Percentiles rank a stretch among this genome's conserved stretches.
phyloP scores from a whole-genome alignment of 2,797 vertebrate genomes.

The Salarias fasciatus region DNA sequence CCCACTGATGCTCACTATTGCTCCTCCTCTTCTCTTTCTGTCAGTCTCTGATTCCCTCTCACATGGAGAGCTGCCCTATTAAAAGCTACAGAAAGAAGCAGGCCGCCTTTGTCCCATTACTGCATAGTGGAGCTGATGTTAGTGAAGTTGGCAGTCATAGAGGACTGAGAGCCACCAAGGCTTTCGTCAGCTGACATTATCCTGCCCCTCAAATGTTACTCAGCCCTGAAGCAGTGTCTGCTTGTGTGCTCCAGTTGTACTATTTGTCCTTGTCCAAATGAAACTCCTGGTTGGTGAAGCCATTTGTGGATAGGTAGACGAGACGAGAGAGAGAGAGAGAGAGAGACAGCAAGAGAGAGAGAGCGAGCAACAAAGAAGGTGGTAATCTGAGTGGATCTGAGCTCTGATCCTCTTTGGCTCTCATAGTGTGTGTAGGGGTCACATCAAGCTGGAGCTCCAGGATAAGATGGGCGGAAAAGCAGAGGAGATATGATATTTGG shows the following conservation, averaged over 20 bases:
- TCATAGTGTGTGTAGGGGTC: slow-evolving; percentile 56
- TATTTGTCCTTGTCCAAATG: slow-evolving; percentile 63
- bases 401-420: slow-evolving; percentile 75
- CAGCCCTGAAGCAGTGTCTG: slow-evolving; percentile 45
- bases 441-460: slow-evolving; percentile 50
- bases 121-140: slow-evolving; percentile 61
- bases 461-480: slow-evolving; percentile 60
- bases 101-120: slow-evolving; percentile 60
- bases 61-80: slow-evolving; percentile 49
- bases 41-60: slow-evolving; percentile 32
- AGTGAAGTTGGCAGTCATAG: slow-evolving; percentile 68
- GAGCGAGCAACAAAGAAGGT: slow-evolving; percentile 47
- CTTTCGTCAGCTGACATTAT: slow-evolving; percentile 72
- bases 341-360: slow-evolving; percentile 1
- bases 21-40: slow-evolving; percentile 36
- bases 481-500: slow-evolving; percentile 57
- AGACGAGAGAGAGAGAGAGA: background rate
- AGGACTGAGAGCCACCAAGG: slow-evolving; percentile 70
- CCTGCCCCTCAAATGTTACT: slow-evolving; percentile 62
- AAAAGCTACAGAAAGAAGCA: slow-evolving; percentile 61
- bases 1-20: slow-evolving; percentile 32
- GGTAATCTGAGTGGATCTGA: slow-evolving; percentile 75
- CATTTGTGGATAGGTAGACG: slow-evolving; percentile 36
- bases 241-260: slow-evolving; percentile 15
- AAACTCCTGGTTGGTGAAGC: slow-evolving; percentile 39